Evolutionary conservation across 1,140 invertebrate species (phyloP), one percentile per base, ranked within the genome.

Genomic region (Leptinotarsa texana): DNA sequence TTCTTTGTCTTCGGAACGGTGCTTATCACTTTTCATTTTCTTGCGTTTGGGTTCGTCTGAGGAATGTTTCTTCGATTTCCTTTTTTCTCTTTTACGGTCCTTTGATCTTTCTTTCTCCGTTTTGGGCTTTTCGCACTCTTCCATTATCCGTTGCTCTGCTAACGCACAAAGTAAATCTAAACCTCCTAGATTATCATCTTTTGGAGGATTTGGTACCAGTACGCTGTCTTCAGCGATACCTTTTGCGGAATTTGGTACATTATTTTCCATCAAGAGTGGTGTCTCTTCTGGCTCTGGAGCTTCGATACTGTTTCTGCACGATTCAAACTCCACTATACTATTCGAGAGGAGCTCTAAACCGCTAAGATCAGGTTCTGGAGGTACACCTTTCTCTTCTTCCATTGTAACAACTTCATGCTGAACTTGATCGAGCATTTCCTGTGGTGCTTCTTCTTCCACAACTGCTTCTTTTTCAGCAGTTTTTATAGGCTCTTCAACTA

Each of bases 121-220:
- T 72, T 72, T 83, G 18, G 78, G 84, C 63, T 81, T 80, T 27
- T 89, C 88, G 4, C 87, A 89, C 84, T 94, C 93, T 81, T 94
- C 93, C 85, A 93, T 90, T 74, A 94, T 92, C 72, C 93, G 88
- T 80, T 95, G 94, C 81, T 96, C 94, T 0, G 94, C 95, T 27
- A 96, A 85, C 1, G 94, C 94, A 84, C 95, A 96, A 4, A 96
- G 84, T 27, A 96, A 84, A 72, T 93, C 93, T 24, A 96, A 85
- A 1, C 94, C 93, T 74, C 92, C 92, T 1, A 93, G 87, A 13
- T 84, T 87, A 77, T 89, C 88, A 63, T 84, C 87, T 15, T 74
- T 65, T 57, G 69, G 57, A 70, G 65, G 57, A 49, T 77, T 74
- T 33, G 21, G 80, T 86, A 81, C 85, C 86, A 72, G 73, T 76